Evolutionary conservation across 2,113 vertebrate genomes (phyloP).

Genomic region (Melanerpes formicivorus): DNA sequence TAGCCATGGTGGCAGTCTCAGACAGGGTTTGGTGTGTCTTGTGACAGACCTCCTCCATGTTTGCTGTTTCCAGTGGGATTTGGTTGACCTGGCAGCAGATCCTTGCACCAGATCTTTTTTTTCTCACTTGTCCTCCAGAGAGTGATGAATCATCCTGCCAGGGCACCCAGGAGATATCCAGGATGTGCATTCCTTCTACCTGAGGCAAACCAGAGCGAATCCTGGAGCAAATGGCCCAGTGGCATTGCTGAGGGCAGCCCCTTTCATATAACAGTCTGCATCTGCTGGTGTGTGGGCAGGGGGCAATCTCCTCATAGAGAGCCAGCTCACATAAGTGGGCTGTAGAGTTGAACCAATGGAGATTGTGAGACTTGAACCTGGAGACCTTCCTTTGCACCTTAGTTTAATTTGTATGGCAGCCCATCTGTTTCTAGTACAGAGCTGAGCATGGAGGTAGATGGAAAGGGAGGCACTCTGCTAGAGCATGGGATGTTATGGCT

Average conservation of each 20-base stretch:
- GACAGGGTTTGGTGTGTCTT: background rate
- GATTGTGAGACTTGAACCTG: rapidly evolving
- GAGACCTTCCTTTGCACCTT: background rate
- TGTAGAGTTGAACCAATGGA: background rate
- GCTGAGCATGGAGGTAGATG: rapidly evolving
- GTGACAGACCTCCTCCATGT: background rate
- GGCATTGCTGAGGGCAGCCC: background rate
- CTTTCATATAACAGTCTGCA: background rate
- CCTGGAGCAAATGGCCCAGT: background rate
- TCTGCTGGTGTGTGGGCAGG: background rate
- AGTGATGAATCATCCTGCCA: rapidly evolving
- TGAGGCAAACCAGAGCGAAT: background rate
- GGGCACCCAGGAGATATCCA: background rate
- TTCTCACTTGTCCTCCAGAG: background rate
- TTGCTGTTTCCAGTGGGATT: background rate
- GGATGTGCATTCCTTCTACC: background rate
- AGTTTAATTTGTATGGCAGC: rapidly evolving
- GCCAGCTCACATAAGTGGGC: background rate
- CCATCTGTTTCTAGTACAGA: background rate
- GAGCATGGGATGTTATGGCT: background rate
- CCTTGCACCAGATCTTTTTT: background rate
- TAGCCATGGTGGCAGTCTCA: background rate
- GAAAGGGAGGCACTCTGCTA: background rate
- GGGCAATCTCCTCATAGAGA: background rate
- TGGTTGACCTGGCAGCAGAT: background rate